phyloP scores from a whole-genome alignment of 2,888 invertebrate species.

The Luperina nickerlii region DNA sequence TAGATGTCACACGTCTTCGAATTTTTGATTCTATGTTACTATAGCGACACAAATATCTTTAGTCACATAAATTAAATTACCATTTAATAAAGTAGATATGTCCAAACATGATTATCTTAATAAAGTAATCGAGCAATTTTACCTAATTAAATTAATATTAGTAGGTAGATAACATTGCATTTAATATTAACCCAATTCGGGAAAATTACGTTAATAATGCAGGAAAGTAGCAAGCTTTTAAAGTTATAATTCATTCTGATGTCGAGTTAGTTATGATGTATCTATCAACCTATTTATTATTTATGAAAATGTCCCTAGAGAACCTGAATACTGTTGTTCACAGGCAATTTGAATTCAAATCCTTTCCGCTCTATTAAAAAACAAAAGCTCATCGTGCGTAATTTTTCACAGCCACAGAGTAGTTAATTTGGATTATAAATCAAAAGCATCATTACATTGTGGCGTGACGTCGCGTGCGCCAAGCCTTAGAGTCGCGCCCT shows the following conservation, averaged over 20 bases:
- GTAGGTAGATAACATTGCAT: neutral
- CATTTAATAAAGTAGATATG: neutral
- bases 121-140: neutral
- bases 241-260: neutral
- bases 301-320: constrained; percentile 14
- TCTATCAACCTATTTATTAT: neutral
- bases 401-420: constrained; percentile 44
- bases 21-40: neutral
- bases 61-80: neutral
- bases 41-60: neutral
- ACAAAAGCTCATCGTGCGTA: constrained; percentile 39
- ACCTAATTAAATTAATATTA: neutral
- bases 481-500: constrained; percentile 79
- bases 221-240: neutral
- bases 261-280: neutral
- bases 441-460: constrained; percentile 66
- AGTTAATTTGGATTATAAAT: constrained; percentile 70
- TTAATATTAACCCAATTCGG: neutral
- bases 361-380: constrained; percentile 38
- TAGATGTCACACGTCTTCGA: no score
- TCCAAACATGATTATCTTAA: constrained; percentile 14
- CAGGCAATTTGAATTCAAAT: constrained; percentile 38
- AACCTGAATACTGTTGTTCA: neutral
- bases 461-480: constrained; percentile 76
- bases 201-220: neutral